phyloP scores from a whole-genome alignment of 2,888 invertebrate species.

The Drosophila pegasa region DNA sequence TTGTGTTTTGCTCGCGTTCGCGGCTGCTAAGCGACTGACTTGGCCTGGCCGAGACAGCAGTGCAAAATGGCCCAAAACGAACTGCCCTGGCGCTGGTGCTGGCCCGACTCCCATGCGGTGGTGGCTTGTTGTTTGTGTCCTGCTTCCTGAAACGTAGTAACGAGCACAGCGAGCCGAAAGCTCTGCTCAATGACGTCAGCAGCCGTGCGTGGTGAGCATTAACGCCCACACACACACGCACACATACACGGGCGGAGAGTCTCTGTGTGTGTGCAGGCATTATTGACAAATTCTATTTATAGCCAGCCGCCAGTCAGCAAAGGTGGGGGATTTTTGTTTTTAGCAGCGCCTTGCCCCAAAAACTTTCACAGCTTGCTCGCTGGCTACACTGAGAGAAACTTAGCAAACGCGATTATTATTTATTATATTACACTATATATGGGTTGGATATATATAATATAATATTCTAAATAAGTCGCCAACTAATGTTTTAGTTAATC shows the following conservation, averaged over 20 bases:
- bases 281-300: conserved; percentile 77
- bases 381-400: conserved; percentile 52
- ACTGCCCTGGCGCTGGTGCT: conserved; percentile 31
- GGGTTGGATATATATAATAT: not conserved
- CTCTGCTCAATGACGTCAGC: conserved; percentile 82
- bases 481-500: not conserved
- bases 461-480: not conserved
- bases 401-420: not conserved
- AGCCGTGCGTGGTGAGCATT: conserved; percentile 54
- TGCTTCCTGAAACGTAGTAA: conserved; percentile 75
- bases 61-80: conserved; percentile 65
- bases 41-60: conserved; percentile 46
- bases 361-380: conserved; percentile 35
- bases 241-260: conserved; percentile 7
- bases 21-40: conserved; percentile 80
- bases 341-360: conserved; percentile 55
- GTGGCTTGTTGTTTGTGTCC: conserved; percentile 60
- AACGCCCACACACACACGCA: conserved; percentile 58
- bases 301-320: conserved; percentile 41
- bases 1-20: conserved; percentile 70
- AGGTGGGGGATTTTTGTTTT: conserved; percentile 69
- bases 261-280: conserved; percentile 47
- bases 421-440: not conserved
- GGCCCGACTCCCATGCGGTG: conserved; percentile 30
- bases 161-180: conserved; percentile 53